Percentiles rank a stretch among this genome's conserved stretches.
These are phyloP conservation scores for Aramus guarauna DNA, from an alignment of 2,113 vertebrate species.

Conservation along the genomic window DNA sequence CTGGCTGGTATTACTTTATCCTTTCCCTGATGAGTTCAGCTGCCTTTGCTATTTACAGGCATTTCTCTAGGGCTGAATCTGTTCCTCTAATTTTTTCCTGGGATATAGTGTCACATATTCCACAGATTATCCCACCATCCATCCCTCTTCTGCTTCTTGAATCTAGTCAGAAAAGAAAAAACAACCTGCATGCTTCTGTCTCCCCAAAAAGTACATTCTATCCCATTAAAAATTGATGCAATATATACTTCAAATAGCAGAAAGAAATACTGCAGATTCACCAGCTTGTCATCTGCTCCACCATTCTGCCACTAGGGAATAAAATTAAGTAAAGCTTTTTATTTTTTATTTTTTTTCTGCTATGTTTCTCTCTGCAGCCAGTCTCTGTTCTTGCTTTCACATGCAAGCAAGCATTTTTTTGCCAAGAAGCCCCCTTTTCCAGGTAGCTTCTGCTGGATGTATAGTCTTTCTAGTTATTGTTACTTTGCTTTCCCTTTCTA, in stretches of 20 bases:
- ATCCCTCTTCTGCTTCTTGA: background rate
- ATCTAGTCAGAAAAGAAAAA: background rate
- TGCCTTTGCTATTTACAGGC: conserved; percentile 32
- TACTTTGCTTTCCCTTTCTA: background rate
- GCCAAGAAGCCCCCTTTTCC: background rate
- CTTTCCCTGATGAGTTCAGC: background rate
- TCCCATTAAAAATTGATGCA: background rate
- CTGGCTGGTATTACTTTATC: conserved; percentile 6
- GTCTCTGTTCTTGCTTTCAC: background rate
- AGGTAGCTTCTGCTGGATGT: background rate
- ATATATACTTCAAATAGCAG: background rate
- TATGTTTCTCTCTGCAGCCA: background rate
- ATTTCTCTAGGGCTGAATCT: conserved; percentile 1
- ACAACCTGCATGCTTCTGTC: background rate
- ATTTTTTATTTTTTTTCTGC: background rate
- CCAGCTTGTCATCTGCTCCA: background rate
- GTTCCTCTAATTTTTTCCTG: background rate
- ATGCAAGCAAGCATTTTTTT: background rate
- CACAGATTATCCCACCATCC: background rate
- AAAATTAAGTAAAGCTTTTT: background rate
- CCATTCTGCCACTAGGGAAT: background rate
- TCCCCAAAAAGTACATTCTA: background rate
- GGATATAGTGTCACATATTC: background rate
- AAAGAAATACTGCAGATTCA: background rate
- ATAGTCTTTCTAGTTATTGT: background rate